Base-by-base conservation (phyloP, 2,797 vertebrate genomes). In the Poeciliopsis turneri region DNA sequence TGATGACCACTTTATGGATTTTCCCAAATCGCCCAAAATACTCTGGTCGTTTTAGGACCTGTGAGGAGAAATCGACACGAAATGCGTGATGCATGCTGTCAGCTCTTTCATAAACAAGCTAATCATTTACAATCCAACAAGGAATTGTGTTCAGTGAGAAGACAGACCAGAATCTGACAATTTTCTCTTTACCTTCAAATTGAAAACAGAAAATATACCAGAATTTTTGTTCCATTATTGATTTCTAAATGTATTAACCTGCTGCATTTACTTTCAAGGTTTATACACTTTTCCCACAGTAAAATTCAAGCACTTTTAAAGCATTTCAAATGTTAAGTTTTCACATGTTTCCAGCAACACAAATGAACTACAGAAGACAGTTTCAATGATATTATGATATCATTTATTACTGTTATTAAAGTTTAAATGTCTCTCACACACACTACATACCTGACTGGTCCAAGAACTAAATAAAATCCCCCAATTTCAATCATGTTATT, bases 1-100 rank as follows among this genome's bases (percentile, higher is more conserved):
- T 99, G 94, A 99, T 99, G 84, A 99, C 98, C 94, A 99, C 98
- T 97, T 99, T 99, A 94, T 99, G 98, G 95, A 99, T 99, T 97
- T 99, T 99, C 89, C 98, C 98, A 93, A 99, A 99, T 95, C 98
- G 99, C 86, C 98, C 98, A 95, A 99, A 99, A 96, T 99, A 99
- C 91, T 99, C 98, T 87, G 97, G 98, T 93, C 98, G 96, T 95
- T 99, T 99, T 94, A 99, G 96, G 94, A 99, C 98, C 98, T 99
- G 92, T n/a, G 90, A 74, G 68, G 13, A 80, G 15, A 86, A n/a
- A 13, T 28, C 53, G 12, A 45, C 36, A 70, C 25, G 8, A 20
- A 28, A 41, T 43, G 41, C 61, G 36, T 3, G 30, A 18, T 23
- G 39, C 2, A 12, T 41, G 39, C 18, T 18, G 11, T 39, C 1